Evolutionary conservation across 1,140 invertebrate species (phyloP), one percentile per base, ranked within the genome.

Genomic region (Mercenaria mercenaria): DNA sequence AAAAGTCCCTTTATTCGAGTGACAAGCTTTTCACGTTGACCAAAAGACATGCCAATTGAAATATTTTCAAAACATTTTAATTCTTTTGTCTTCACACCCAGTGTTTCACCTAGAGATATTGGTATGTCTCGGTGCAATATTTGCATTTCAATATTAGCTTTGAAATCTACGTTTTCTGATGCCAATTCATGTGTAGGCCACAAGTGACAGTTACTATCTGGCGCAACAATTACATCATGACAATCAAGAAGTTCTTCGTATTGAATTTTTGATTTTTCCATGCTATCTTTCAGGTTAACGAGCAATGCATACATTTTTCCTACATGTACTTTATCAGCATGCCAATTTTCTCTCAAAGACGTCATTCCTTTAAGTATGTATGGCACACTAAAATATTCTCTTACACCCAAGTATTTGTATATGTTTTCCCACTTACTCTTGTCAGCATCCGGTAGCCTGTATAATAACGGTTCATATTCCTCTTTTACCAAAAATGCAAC

Each of bases 1-100:
- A 95, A 56, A 67, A 95, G 93, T 20, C 92, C 67, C 67, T 92
- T 92, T 11, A 95, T 90, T 18, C 94, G 87, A 41, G 90, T 93
- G 4, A 93, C 91, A 32, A 95, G 86, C 43, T 91, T 87, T 86
- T 95, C 94, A 56, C 91, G 89, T 84, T 94, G 94, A 0, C 94
- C 94, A 91, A 95, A 95, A 15, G 77, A 39, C 10, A 81, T 50
- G 15, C 23, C 69, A 11, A 11, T 23, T 26, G 79, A 47, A 13
- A 69, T 76, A 11, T 74, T 32, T 26, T 77, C 20, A 13, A 74
- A 76, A 83, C 76, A 81, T 59, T 87, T 67, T 20, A 88, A 20
- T 64, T 86, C 43, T 50, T 91, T 93, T 47, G 90, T 81, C 76
- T 91, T 89, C 3, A 92, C 92, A 34, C 93, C 93, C 6, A 93